phyloP scores from a whole-genome alignment of 1,140 invertebrate genomes.

The Heliconius hermathena region DNA sequence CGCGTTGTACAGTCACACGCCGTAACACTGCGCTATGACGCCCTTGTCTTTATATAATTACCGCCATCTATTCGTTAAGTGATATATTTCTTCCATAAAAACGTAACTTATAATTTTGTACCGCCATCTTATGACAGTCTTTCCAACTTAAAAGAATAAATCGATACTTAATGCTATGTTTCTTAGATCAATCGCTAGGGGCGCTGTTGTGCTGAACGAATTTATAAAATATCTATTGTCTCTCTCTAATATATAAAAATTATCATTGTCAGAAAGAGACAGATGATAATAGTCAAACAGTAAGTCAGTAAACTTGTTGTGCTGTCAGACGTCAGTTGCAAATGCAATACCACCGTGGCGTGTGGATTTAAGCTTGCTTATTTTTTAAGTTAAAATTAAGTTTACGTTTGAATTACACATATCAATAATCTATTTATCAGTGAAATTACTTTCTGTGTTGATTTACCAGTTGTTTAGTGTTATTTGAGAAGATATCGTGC shows the following conservation, averaged over 20 bases:
- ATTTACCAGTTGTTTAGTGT: conserved; percentile 15
- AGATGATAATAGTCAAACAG: conserved; percentile 17
- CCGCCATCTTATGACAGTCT: conserved; percentile 19
- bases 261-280: conserved; percentile 14
- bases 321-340: conserved; percentile 48
- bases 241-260: conserved; percentile 19
- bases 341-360: conserved; percentile 47
- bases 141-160: not conserved
- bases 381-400: conserved; percentile 36
- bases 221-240: conserved; percentile 8
- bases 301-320: conserved; percentile 47
- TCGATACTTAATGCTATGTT: conserved; percentile 29
- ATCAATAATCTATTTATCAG: conserved; percentile 1
- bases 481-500: conserved; percentile 53
- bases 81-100: not conserved
- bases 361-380: conserved; percentile 31
- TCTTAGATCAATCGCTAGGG: not conserved
- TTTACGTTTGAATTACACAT: conserved; percentile 38
- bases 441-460: conserved; percentile 20
- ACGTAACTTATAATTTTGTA: not conserved
- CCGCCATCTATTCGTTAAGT: conserved; percentile 21
- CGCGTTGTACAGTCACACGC: too few species aligned
- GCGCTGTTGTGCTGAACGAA: not conserved
- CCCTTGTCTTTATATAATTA: not conserved
- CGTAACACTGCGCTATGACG: too few species aligned